Conservation (phyloP, 2,113 vertebrate species). For the Dermatemys mawii region DNA sequence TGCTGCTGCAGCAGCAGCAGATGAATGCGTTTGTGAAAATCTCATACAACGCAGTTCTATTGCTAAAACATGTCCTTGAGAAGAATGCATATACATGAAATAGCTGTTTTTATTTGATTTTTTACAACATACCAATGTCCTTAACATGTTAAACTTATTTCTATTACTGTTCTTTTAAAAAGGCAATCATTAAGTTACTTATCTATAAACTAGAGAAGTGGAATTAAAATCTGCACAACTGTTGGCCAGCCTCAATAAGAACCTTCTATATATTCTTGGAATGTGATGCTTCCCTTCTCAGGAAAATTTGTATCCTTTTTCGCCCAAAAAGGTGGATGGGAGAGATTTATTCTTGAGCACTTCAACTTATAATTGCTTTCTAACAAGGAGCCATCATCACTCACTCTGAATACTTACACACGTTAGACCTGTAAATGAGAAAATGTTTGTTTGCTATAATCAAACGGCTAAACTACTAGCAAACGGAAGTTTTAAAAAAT, state of each 20-base stretch:
- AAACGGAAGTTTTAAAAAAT: not conserved
- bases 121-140: not conserved
- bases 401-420: not conserved
- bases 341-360: not conserved
- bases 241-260: not conserved
- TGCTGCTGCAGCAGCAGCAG: not conserved
- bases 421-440: not conserved
- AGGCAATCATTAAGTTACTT: not conserved
- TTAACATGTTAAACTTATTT: not conserved
- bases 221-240: not conserved
- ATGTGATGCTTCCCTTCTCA: rapidly evolving
- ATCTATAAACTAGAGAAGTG: not conserved
- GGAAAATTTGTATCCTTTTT: not conserved
- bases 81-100: not conserved
- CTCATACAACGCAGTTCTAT: not conserved
- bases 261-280: not conserved
- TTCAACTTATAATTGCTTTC: not conserved
- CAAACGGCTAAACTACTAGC: not conserved
- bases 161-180: not conserved
- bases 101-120: not conserved
- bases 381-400: not conserved
- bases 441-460: not conserved
- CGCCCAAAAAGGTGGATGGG: not conserved
- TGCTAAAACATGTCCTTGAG: not conserved
- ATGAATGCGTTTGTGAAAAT: not conserved